Percentiles rank a stretch among this genome's conserved stretches.
phyloP scores from a whole-genome alignment of 2,113 vertebrate genomes.

The Pseudorectes ferrugineus region DNA sequence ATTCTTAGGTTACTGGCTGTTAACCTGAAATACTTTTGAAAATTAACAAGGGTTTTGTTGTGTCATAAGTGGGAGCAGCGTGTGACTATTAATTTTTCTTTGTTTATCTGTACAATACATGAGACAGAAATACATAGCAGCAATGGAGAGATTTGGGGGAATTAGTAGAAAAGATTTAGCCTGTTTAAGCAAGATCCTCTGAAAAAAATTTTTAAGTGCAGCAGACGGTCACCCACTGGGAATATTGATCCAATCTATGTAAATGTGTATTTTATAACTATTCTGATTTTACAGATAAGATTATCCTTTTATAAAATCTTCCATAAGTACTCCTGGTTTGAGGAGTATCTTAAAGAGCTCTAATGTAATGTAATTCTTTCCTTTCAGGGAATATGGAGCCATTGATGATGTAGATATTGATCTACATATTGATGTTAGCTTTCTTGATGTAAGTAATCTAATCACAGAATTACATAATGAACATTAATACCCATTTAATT shows the following conservation, averaged over 20 bases:
- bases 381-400: slow-evolving; percentile 90
- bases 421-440: slow-evolving; percentile 89
- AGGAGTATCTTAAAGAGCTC: not conserved
- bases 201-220: not conserved
- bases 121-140: not conserved
- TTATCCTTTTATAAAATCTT: not conserved
- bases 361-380: slow-evolving; percentile 44
- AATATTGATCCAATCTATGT: not conserved
- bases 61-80: not conserved
- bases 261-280: not conserved
- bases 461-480: slow-evolving; percentile 9
- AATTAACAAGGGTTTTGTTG: not conserved
- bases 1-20: not conserved
- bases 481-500: slow-evolving; percentile 37
- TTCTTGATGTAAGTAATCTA: slow-evolving; percentile 87
- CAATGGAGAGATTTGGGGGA: not conserved
- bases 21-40: not conserved
- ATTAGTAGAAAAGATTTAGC: not conserved
- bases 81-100: not conserved
- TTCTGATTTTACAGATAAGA: not conserved
- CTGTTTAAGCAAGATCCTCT: not conserved
- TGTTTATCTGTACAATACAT: not conserved
- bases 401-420: slow-evolving; percentile 94
- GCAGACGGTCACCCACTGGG: not conserved
- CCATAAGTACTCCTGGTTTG: not conserved